Evolutionary conservation across 2,797 vertebrate species (phyloP), one percentile per base, ranked within the genome.

Genomic region (Crocidura indochinensis): DNA sequence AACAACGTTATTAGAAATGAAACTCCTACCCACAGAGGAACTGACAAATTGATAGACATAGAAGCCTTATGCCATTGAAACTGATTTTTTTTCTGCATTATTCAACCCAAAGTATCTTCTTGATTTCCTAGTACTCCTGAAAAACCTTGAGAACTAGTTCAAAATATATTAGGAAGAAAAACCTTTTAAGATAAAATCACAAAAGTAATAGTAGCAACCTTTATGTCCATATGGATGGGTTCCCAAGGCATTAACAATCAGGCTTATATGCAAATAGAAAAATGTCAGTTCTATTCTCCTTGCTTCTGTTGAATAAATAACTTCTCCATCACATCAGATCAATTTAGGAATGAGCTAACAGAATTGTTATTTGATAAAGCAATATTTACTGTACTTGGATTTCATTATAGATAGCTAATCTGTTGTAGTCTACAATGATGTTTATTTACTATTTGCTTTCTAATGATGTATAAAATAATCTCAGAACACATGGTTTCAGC

Each of bases 251-350:
- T 86, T 92, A 85, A 84, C 29, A 31, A 46, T 81, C 38, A 71
- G 91, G 79, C 69, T 93, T 90, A 84, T 84, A 71, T 62, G 90
- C 94, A 94, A 97, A 97, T 84, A 96, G 95, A 69, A 88, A 94
- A 96, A 67, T 38, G 24, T 2, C 29, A 93, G 91, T 97, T 93
- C 95, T 96, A 94, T 97, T 97, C 65, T 96, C 47, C 91, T 86
- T 88, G 93, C 79, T 95, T 96, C 92, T 96, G 74, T 92, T 97
- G 95, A 97, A 94, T 96, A 98, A 98, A 98, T 96, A 98, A 65
- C 1, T 93, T 68, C 77, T 19, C 92, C 72, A 24, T 93, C 38
- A 12, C 91, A 75, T 51, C 91, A 94, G 94, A 92, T 94, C 95
- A 73, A 95, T 85, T 95, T 78, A 78, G 95, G 90, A 93, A 95